Percentiles rank a stretch among this genome's conserved stretches.
Conservation (phyloP, 2,113 vertebrate genomes). For the Corythoichthys intestinalis region DNA sequence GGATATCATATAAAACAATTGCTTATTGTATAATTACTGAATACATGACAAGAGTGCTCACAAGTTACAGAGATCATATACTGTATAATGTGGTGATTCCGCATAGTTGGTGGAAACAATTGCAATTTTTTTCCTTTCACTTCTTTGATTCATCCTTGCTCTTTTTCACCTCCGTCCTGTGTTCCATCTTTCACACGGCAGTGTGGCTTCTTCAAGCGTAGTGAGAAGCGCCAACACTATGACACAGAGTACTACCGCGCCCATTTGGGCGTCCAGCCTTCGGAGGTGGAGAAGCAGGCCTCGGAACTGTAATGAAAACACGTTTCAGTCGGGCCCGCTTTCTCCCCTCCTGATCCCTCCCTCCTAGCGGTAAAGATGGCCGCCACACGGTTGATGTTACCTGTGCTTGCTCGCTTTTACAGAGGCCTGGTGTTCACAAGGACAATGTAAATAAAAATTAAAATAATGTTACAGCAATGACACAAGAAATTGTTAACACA, state of each 20-base stretch:
- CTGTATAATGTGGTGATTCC: not conserved
- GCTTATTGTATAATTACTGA: not conserved
- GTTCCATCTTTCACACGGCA: slow-evolving; percentile 43
- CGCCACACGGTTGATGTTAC: slow-evolving; percentile 20
- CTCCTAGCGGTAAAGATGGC: slow-evolving; percentile 59
- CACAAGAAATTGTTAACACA: not conserved
- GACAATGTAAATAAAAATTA: slow-evolving; percentile 5
- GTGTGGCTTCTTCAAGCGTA: slow-evolving; percentile 89
- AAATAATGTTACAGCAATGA: not conserved
- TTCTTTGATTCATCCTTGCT: slow-evolving; percentile 15
- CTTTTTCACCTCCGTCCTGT: slow-evolving; percentile 4
- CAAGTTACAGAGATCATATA: not conserved
- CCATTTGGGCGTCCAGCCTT: slow-evolving; percentile 83
- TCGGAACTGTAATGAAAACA: slow-evolving; percentile 65
- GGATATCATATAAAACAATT: slow-evolving; percentile 4
- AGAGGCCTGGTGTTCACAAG: slow-evolving; percentile 44
- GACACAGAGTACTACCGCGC: slow-evolving; percentile 84
- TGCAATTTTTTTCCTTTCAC: not conserved
- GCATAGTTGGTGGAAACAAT: not conserved
- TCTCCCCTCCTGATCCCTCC: slow-evolving; percentile 56
- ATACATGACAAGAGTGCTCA: not conserved
- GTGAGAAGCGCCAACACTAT: slow-evolving; percentile 71
- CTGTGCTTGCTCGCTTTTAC: slow-evolving; percentile 9
- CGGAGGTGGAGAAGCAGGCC: slow-evolving; percentile 79
- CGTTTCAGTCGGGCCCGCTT: slow-evolving; percentile 58